A percentile compares a stretch with the other conserved stretches of the same genome.
phyloP scores from a whole-genome alignment of 2,113 vertebrate species.

The Climacteris rufus region DNA sequence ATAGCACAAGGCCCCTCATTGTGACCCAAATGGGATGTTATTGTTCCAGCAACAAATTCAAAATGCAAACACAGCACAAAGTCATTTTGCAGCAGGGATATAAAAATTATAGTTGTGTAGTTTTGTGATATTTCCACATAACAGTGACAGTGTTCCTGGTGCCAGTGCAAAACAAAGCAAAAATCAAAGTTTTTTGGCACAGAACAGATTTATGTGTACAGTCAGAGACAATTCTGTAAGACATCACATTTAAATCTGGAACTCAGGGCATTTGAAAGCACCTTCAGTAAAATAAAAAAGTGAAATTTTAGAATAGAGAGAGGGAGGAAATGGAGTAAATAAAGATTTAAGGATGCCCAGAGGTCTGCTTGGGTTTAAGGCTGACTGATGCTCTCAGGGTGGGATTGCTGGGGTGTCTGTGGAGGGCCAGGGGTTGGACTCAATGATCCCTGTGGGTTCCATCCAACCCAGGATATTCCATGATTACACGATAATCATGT shows the following conservation, averaged over 20 bases:
- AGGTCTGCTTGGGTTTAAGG: background rate
- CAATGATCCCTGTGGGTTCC: background rate
- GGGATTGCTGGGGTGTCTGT: background rate
- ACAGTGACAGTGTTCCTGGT: background rate
- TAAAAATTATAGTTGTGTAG: background rate
- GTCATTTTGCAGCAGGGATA: background rate
- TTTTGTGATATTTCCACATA: background rate
- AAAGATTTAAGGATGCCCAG: background rate
- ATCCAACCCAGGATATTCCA: background rate
- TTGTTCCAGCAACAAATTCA: background rate
- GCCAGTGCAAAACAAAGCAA: background rate
- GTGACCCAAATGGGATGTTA: background rate
- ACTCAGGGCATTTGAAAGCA: background rate
- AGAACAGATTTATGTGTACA: background rate
- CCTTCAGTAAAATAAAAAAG: background rate
- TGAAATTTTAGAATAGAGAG: background rate
- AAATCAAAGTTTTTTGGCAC: background rate
- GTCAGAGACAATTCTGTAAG: background rate
- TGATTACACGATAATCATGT: background rate
- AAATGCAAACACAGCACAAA: background rate
- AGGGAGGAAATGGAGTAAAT: background rate
- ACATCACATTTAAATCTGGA: background rate
- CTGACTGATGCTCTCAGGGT: background rate
- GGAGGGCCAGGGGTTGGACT: background rate
- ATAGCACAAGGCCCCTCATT: background rate